phyloP scores from a whole-genome alignment of 2,113 vertebrate species.

The Pycnonotus jocosus region DNA sequence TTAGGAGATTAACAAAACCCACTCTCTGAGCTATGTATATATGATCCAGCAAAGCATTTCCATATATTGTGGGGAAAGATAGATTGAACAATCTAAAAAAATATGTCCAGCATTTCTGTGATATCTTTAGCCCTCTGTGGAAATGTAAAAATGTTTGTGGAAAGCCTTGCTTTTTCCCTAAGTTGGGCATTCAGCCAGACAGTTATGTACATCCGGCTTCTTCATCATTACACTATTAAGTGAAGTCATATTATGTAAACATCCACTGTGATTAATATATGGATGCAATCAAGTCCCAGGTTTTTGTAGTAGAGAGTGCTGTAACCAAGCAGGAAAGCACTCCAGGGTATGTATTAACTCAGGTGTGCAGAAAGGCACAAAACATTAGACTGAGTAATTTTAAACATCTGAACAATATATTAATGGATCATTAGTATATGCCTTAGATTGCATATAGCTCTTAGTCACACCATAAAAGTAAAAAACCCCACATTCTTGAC shows the following conservation, averaged over 20 bases:
- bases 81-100: not conserved
- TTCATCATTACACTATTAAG: not conserved
- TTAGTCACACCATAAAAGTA: not conserved
- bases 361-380: conserved; percentile 30
- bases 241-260: conserved; percentile 37
- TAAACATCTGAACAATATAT: conserved; percentile 1
- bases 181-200: conserved; percentile 1
- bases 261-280: conserved; percentile 32
- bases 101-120: not conserved
- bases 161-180: not conserved
- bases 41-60: not conserved
- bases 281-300: not conserved
- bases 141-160: not conserved
- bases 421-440: not conserved
- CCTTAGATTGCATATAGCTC: not conserved
- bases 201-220: not conserved
- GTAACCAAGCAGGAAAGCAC: not conserved
- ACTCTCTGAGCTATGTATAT: not conserved
- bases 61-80: not conserved
- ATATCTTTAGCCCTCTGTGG: conserved; percentile 15
- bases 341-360: conserved; percentile 3
- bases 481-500: not conserved
- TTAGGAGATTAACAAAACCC: not conserved
- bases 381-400: conserved; percentile 29
- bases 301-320: not conserved